phyloP scores from a whole-genome alignment of 2,888 invertebrate species.

The Epistrophe grossulariae region DNA sequence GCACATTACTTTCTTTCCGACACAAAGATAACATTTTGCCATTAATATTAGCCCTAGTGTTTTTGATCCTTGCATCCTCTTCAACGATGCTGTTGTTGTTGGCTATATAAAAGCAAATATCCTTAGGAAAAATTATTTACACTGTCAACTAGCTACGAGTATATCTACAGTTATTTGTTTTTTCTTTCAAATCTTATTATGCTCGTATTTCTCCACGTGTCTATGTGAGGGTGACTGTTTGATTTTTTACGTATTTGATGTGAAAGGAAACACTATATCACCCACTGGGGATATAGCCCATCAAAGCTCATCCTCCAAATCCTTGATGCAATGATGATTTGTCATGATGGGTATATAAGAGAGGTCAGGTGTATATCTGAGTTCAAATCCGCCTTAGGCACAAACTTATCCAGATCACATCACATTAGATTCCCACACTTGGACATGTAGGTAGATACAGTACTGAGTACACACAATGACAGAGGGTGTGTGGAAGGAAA shows the following conservation, averaged over 20 bases:
- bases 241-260: background rate
- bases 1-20: constrained; percentile 47
- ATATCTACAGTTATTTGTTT: constrained; percentile 47
- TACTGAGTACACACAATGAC: constrained; percentile 30
- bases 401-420: constrained; percentile 67
- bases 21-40: constrained; percentile 63
- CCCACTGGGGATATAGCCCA: background rate
- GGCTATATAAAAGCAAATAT: constrained; percentile 72
- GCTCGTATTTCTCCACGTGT: constrained; percentile 7
- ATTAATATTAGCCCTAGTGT: constrained; percentile 59
- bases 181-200: constrained; percentile 31
- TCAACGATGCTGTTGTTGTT: constrained; percentile 46
- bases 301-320: constrained; percentile 18
- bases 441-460: constrained; percentile 28
- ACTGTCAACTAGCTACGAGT: too few species aligned
- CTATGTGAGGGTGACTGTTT: background rate
- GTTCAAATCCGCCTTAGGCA: constrained; percentile 55
- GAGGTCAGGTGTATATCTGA: constrained; percentile 55
- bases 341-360: constrained; percentile 36
- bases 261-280: constrained; percentile 4
- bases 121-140: constrained; percentile 66
- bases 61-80: constrained; percentile 68
- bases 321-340: constrained; percentile 36
- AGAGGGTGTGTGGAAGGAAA: constrained; percentile 30
- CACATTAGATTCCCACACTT: constrained; percentile 58